Evolutionary conservation across 2,113 vertebrate species (phyloP), one percentile per base, ranked within the genome.

Genomic region (Seriola dumerili): DNA sequence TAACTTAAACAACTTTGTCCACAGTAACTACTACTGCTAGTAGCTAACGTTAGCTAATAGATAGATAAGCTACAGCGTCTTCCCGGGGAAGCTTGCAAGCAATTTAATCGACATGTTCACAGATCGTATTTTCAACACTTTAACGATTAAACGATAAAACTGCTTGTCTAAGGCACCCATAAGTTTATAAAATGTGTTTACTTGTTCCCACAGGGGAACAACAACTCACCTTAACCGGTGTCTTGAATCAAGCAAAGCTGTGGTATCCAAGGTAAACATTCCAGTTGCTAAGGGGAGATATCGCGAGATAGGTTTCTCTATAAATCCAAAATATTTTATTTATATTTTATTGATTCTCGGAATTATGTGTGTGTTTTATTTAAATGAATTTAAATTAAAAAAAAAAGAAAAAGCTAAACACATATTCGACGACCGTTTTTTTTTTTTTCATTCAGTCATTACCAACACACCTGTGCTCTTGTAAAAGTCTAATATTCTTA

Each of bases 191-290:
- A 64, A 1, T 8, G 4, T 0, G 2, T 67, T 40, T 19, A 52
- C 1, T 10, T 50, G 70, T 38, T 16, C 12, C 9, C 59, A 25
- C 23, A 46, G 1, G 38, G 6, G 21, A 73, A 81, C 12, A 81
- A 52, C 66, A 6, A 3, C 77, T 85, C 71, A 87, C 87, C 76
- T 70, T 21, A 12, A 50, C 32, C 23, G 55, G 72, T 69, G 80
- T 19, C 74, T 52, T 68, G 85, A 67, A 72, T 38, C n/a, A 10
- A 11, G 34, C 6, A 4, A 52, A 19, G 5, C 62, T 62, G 0
- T 23, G 72, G 91, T 90, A 82, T 76, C 92, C 68, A 93, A 21
- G 81, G 85, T n/a, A 90, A 94, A 94, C 93, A 81, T 36, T 52
- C 10, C 59, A 5, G 94, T 95, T 93, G 84, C 88, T 79, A 94